A percentile compares a stretch with the other conserved stretches of the same genome.
These are phyloP conservation scores for Cryptoblepharus egeriae DNA, from an alignment of 2,797 vertebrate species.

Conservation along the genomic window DNA sequence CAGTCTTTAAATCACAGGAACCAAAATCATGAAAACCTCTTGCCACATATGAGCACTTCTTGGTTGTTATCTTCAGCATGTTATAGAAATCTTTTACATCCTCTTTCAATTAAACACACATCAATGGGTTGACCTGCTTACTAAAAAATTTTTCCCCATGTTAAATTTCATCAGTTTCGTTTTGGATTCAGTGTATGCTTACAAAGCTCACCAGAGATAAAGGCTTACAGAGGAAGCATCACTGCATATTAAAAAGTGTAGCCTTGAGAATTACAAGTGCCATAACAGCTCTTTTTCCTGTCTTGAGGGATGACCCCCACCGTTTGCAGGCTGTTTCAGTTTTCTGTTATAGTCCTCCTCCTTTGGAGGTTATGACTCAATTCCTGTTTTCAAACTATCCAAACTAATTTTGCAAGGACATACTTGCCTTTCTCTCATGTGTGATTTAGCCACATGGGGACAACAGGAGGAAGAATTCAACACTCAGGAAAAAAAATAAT, in stretches of 20 bases:
- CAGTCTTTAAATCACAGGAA: neutral
- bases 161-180: neutral
- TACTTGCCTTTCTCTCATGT: neutral
- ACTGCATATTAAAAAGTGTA: constrained; percentile 26
- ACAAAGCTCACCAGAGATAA: constrained; percentile 25
- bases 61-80: neutral
- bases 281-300: constrained; percentile 62
- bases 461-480: constrained; percentile 70
- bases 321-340: constrained; percentile 53
- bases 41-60: neutral
- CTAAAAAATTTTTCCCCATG: constrained; percentile 42
- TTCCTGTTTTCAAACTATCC: constrained; percentile 79
- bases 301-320: constrained; percentile 52
- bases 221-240: constrained; percentile 50
- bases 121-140: constrained; percentile 8
- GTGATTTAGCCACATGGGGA: constrained; percentile 53
- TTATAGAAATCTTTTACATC: neutral
- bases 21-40: neutral
- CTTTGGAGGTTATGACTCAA: constrained; percentile 74
- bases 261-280: constrained; percentile 47
- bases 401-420: constrained; percentile 73
- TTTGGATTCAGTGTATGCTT: constrained; percentile 33
- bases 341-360: constrained; percentile 46
- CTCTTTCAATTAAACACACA: neutral
- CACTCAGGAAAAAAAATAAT: constrained; percentile 28